Conservation (phyloP, 1,140 invertebrate species). For the Eumeta japonica region DNA sequence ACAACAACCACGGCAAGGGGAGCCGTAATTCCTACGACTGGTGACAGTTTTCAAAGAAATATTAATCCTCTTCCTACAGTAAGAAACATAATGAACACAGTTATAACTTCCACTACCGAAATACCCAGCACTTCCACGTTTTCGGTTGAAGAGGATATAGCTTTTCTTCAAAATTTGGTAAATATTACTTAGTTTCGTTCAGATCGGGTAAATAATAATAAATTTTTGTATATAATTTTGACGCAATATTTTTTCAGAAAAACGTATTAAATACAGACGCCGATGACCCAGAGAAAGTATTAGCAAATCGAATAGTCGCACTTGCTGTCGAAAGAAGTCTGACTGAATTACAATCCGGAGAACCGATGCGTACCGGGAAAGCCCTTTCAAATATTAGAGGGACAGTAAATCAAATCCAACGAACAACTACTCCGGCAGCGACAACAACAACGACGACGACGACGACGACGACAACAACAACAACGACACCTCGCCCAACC, state of each 20-base stretch:
- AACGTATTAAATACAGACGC: conserved; percentile 31
- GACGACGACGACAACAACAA: conserved; percentile 15
- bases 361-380: conserved; percentile 21
- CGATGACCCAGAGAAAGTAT: conserved; percentile 41
- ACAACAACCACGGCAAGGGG: conserved; percentile 18
- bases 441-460: conserved; percentile 11
- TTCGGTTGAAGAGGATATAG: conserved; percentile 55
- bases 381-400: conserved; percentile 10
- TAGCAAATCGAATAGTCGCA: conserved; percentile 55
- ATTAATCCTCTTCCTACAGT: no score
- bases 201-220: no score
- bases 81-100: conserved; percentile 9
- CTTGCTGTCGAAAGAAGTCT: conserved; percentile 53
- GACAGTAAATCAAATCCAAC: conserved; percentile 10
- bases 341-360: conserved; percentile 41
- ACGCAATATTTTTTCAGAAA: conserved; percentile 41
- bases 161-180: conserved; percentile 54
- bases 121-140: conserved; percentile 50
- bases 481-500: conserved; percentile 21
- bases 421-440: conserved; percentile 16
- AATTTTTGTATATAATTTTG: conserved; percentile 1
- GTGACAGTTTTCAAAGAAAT: no score
- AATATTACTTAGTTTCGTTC: conserved; percentile 15
- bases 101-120: conserved; percentile 30
- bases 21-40: neutral